Evolutionary conservation across 2,113 vertebrate species (phyloP).

Genomic region (Crypturellus undulatus): DNA sequence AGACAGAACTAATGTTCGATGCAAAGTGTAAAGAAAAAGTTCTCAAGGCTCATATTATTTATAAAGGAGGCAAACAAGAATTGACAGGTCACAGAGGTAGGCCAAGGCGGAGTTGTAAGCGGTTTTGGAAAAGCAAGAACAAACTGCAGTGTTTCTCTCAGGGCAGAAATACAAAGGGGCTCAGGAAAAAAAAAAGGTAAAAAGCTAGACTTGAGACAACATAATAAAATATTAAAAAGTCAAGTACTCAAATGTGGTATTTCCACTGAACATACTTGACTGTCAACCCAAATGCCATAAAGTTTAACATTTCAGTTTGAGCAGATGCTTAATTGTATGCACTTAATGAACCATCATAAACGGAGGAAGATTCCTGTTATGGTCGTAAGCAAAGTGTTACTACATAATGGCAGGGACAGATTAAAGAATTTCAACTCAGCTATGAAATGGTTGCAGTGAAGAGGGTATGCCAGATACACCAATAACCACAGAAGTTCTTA

Average conservation of each 20-base stretch:
- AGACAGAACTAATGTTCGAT: conserved; percentile 15
- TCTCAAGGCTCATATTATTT: conserved; percentile 28
- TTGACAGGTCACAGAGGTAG: background rate
- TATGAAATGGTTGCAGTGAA: background rate
- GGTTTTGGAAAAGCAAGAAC: background rate
- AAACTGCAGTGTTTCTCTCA: background rate
- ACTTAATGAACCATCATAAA: conserved; percentile 67
- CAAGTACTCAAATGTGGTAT: conserved; percentile 43
- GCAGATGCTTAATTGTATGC: conserved; percentile 72
- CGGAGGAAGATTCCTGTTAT: conserved; percentile 49
- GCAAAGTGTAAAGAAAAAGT: background rate
- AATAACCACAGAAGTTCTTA: background rate
- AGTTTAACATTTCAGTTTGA: conserved; percentile 69
- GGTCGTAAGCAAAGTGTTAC: conserved; percentile 37
- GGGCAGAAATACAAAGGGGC: background rate
- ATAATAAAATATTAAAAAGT: conserved; percentile 32
- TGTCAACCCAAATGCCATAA: conserved; percentile 57
- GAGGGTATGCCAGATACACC: background rate
- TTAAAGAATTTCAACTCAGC: background rate
- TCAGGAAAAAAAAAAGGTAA: background rate
- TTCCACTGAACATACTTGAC: conserved; percentile 45
- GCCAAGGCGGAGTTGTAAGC: background rate
- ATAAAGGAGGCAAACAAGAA: background rate
- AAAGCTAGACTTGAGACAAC: background rate
- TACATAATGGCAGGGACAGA: background rate